Evolutionary conservation across 2,113 vertebrate species (phyloP).

Genomic region (Oenanthe oenanthe): DNA sequence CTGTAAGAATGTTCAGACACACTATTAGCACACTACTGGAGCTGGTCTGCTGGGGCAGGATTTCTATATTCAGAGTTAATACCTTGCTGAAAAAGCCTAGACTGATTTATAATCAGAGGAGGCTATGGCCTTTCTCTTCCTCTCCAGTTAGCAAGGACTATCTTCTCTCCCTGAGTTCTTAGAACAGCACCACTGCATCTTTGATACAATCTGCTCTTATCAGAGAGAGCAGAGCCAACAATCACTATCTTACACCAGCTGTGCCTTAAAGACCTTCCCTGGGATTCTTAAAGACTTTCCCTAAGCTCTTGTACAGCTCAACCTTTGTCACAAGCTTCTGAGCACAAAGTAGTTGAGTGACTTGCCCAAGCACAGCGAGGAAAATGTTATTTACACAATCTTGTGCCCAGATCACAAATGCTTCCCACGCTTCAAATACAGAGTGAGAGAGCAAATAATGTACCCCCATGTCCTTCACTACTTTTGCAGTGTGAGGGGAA

Average conservation of each 20-base stretch:
- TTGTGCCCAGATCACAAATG: not conserved
- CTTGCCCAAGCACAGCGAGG: not conserved
- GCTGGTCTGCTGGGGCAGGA: not conserved
- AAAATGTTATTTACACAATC: not conserved
- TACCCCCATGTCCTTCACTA: not conserved
- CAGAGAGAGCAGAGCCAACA: not conserved
- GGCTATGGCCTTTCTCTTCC: not conserved
- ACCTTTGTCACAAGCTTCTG: not conserved
- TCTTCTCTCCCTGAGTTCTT: not conserved
- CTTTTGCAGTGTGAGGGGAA: not conserved
- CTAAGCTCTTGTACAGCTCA: not conserved
- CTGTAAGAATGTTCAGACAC: not conserved
- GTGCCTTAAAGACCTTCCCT: not conserved
- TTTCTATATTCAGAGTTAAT: not conserved
- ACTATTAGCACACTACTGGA: not conserved
- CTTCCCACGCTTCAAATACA: not conserved
- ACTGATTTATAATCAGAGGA: not conserved
- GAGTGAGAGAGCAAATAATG: not conserved
- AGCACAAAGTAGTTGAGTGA: not conserved
- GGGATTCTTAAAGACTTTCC: not conserved
- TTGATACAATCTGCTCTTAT: not conserved
- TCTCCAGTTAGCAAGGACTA: not conserved
- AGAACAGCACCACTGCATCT: not conserved
- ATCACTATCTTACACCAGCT: not conserved
- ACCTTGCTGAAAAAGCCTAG: not conserved